Evolutionary conservation across 2,113 vertebrate genomes (phyloP), one percentile per base, ranked within the genome.

Genomic region (Donacobius atricapilla): DNA sequence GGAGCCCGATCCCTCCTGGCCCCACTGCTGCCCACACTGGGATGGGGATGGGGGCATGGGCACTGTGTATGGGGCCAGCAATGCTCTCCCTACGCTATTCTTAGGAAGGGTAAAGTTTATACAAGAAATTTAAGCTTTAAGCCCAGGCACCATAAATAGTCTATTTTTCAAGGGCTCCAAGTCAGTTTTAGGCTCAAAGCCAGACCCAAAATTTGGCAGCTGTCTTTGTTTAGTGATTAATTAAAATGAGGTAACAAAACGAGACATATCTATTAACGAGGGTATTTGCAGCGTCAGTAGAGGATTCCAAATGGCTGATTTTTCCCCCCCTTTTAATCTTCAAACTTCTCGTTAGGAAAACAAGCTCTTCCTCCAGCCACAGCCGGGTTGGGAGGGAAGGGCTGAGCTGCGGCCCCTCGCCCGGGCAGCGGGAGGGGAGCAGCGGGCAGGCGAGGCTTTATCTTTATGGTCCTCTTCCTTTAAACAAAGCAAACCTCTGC

Each of bases 141-240:
- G 96, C 95, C 94, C 95, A 97, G 96, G 97, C 97, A 97, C 97
- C 97, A 97, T 97, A 97, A 97, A 97, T 97, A 97, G 97, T 96
- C 96, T 97, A 97, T 97, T 97, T 97, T 97, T 97, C 95, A 97
- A 96, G 90, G 82, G 95, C 91, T 97, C 81, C 88, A 83, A 97
- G 96, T 94, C 97, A 96, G 95, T 96, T 96, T 94, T 94, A 95
- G 97, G 97, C 97, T 91, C 21, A 12, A 72, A 85, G 97, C 97
- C 97, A 97, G 95, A 92, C 76, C 61, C 81, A 30, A 95, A 97
- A 96, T 97, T 97, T 97, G 97, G 97, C 97, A 97, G 97, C 96
- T 97, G 95, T 95, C 97, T 87, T 97, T 97, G 95, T 97, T 97
- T 96, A 95, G 97, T 97, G 97, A 97, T 97, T 97, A 97, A 97